Evolutionary conservation across 2,888 invertebrate species (phyloP).

Genomic region (Microchrysa polita): DNA sequence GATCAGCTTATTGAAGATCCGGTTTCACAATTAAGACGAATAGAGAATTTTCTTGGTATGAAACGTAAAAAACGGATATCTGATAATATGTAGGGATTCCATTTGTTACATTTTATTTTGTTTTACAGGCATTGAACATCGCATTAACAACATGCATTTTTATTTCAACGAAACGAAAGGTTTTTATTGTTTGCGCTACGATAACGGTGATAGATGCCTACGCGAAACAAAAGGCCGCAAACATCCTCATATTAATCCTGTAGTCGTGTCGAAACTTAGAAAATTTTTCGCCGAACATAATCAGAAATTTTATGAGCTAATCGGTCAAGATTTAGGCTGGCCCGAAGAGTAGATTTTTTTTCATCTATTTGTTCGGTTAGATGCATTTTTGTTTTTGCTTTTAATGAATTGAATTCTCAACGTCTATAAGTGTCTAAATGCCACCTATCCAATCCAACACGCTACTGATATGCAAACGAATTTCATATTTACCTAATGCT

Average conservation of each 20-base stretch:
- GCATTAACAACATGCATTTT: slow-evolving; percentile 85
- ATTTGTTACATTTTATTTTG: background rate
- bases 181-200: slow-evolving; percentile 90
- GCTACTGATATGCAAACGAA: slow-evolving; percentile 2
- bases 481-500: background rate
- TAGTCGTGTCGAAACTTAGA: slow-evolving; percentile 80
- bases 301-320: slow-evolving; percentile 89
- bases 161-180: slow-evolving; percentile 97
- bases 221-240: slow-evolving; percentile 82
- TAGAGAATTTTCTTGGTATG: slow-evolving; percentile 87
- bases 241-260: slow-evolving; percentile 85
- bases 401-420: too few species aligned
- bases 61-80: background rate
- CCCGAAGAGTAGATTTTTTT: slow-evolving; percentile 76
- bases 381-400: too few species aligned
- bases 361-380: too few species aligned
- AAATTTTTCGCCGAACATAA: slow-evolving; percentile 92
- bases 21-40: slow-evolving; percentile 83
- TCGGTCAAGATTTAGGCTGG: slow-evolving; percentile 95
- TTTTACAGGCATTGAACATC: slow-evolving; percentile 62
- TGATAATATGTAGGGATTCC: background rate
- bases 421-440: too few species aligned
- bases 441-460: background rate
- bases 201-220: slow-evolving; percentile 86
- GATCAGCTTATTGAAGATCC: slow-evolving; percentile 92